A percentile compares a stretch with the other conserved stretches of the same genome.
phyloP scores from a whole-genome alignment of 2,888 invertebrate species.

The Ennomos fuscantarius region DNA sequence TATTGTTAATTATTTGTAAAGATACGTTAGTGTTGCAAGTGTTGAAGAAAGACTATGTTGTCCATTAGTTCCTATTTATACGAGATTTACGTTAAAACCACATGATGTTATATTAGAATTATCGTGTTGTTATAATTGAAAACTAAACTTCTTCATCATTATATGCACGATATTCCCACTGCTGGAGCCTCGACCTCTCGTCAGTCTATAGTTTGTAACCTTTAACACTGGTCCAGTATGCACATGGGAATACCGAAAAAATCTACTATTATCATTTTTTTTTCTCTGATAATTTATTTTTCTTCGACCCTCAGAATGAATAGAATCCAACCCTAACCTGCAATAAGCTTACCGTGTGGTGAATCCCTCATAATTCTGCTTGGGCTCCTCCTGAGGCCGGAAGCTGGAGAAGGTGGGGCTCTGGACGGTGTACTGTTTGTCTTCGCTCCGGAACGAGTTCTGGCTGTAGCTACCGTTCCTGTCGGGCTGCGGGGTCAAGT shows the following conservation, averaged over 20 bases:
- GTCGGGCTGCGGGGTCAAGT: slow-evolving; percentile 36
- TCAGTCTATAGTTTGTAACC: no score
- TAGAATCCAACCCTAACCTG: background rate
- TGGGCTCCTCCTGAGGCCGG: slow-evolving; percentile 71
- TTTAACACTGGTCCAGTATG: no score
- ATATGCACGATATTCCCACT: no score
- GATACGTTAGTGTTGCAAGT: slow-evolving; percentile 4
- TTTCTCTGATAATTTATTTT: no score
- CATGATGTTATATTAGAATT: no score
- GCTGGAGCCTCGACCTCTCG: no score
- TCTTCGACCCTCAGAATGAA: background rate
- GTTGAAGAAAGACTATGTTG: slow-evolving; percentile 18
- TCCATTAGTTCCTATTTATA: background rate
- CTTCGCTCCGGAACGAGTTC: slow-evolving; percentile 51
- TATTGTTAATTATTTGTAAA: slow-evolving; percentile 32
- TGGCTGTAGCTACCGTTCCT: slow-evolving; percentile 51
- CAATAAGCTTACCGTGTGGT: slow-evolving; percentile 85
- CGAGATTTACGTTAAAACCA: no score
- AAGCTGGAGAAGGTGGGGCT: slow-evolving; percentile 78
- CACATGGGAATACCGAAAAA: no score
- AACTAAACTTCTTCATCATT: no score
- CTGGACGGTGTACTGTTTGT: slow-evolving; percentile 63
- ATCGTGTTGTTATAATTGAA: no score
- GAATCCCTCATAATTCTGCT: slow-evolving; percentile 87
- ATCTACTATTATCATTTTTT: no score